Conservation (phyloP, 2,888 invertebrate genomes). For the Aricia artaxerxes region DNA sequence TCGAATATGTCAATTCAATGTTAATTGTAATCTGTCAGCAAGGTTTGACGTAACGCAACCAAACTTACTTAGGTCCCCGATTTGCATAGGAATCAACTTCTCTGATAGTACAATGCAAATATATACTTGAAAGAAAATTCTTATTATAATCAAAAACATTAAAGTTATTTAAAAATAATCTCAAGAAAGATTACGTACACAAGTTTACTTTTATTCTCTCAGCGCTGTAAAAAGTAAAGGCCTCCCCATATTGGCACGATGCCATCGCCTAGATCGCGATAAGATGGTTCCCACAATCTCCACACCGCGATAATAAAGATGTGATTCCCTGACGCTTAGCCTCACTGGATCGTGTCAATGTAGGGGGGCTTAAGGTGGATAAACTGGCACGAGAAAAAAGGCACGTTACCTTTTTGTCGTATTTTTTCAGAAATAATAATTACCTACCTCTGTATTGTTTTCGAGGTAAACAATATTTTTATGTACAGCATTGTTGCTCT, state of each 20-base stretch:
- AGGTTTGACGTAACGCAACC: no score
- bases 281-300: slow-evolving; percentile 3
- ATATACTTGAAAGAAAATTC: no score
- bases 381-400: not conserved
- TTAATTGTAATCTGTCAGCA: no score
- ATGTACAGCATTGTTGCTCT: not conserved
- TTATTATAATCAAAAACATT: not conserved
- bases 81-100: no score
- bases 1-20: no score
- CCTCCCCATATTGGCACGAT: not conserved
- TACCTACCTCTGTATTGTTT: not conserved
- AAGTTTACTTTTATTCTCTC: not conserved
- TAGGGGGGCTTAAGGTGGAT: not conserved
- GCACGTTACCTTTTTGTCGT: not conserved
- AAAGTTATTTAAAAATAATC: not conserved
- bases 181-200: not conserved
- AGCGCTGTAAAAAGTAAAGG: not conserved
- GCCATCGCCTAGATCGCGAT: not conserved
- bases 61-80: no score
- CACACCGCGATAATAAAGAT: slow-evolving; percentile 7
- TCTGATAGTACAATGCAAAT: no score
- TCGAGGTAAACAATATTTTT: not conserved
- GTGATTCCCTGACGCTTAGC: slow-evolving; percentile 12
- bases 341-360: not conserved
- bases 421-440: not conserved